Conservation (phyloP, 2,113 vertebrate genomes). For the Piaya cayana region DNA sequence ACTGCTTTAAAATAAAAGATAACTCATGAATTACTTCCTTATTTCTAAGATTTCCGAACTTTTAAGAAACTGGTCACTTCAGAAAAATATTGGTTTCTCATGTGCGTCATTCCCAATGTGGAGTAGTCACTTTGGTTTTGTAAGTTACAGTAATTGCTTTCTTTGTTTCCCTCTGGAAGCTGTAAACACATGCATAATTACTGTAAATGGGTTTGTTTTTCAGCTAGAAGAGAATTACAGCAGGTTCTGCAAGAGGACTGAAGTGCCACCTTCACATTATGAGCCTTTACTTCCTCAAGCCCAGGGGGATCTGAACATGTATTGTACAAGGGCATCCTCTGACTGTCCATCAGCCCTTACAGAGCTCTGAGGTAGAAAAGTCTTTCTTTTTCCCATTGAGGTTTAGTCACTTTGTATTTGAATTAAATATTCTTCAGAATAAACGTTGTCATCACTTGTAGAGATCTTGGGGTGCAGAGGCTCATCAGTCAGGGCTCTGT, state of each 20-base stretch:
- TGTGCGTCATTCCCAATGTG: background rate
- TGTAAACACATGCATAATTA: background rate
- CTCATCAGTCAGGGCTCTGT: background rate
- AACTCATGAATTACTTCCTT: background rate
- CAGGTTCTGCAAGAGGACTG: background rate
- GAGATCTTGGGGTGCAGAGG: background rate
- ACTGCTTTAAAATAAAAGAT: background rate
- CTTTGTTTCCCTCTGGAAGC: background rate
- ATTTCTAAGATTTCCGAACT: background rate
- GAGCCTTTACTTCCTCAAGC: background rate
- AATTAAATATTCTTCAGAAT: background rate
- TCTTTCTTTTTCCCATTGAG: background rate
- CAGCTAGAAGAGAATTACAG: background rate
- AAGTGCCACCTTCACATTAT: background rate
- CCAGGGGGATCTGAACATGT: background rate
- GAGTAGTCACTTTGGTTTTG: background rate
- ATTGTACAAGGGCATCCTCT: background rate
- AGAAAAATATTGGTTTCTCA: background rate
- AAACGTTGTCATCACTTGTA: background rate
- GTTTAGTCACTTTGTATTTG: background rate
- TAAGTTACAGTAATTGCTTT: background rate
- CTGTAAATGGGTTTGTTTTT: background rate
- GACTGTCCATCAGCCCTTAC: background rate
- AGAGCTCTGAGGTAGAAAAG: background rate
- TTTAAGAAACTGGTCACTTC: background rate